Evolutionary conservation across 2,113 vertebrate species (phyloP), one percentile per base, ranked within the genome.

Genomic region (Elachura formosa): DNA sequence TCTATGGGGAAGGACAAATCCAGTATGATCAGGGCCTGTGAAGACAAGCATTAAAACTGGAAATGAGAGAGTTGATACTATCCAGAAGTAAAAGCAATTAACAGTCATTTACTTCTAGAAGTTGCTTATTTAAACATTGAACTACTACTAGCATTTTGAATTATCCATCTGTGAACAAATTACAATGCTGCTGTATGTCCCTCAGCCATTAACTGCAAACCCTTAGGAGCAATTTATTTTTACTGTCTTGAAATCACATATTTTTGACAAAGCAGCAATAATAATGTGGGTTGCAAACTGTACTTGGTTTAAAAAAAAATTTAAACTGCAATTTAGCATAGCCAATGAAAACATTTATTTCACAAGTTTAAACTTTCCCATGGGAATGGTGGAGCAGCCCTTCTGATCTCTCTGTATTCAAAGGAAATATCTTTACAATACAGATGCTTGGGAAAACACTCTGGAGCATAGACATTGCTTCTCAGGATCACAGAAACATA

Each of bases 361-460:
- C 87, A 52, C 83, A 56, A 93, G 90, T 91, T 96, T 93, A 93
- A 94, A 91, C 87, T 91, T 96, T 96, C 93, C 93, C 93, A 95
- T 95, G 95, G 95, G 91, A 97, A 95, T 89, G 59, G 85, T 91
- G 72, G 63, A 93, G 31, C 79, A 95, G 72, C 63, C 68, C 48
- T 80, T 96, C 87, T 93, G 94, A 90, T 94, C 87, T 91, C 17
- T 41, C 0, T 69, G 36, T 91, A 90, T 76, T 87, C 67, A 96
- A 73, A 96, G 90, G 93, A 96, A 95, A 95, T 55, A 88, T 89
- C 89, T 97, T 95, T 95, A 80, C 75, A 94, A 83, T 94, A 94
- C 84, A 63, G 46, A 83, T 93, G 71, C 87, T 96, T 95, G 82
- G 93, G 87, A 95, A 96, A 92, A 73, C 80, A 66, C 31, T 72